These are phyloP conservation scores for Drosophila quinaria DNA, from an alignment of 2,888 invertebrate species.

Conservation along the genomic window DNA sequence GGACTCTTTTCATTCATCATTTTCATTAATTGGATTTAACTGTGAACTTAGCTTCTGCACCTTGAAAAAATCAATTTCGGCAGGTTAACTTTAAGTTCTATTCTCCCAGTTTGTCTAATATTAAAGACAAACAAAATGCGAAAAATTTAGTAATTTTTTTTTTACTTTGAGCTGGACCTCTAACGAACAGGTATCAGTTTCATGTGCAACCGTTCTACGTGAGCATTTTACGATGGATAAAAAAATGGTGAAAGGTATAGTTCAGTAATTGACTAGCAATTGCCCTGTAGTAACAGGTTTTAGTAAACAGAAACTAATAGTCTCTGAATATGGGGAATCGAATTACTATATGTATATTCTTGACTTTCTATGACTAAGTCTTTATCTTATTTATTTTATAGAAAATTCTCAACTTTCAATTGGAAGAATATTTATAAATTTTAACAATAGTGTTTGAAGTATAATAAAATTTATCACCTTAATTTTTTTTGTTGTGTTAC, in stretches of 20 bases:
- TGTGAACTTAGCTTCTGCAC: constrained; percentile 2
- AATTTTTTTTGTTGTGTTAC: not conserved
- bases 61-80: constrained; percentile 7
- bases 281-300: not conserved
- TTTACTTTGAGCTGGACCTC: not conserved
- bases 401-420: not conserved
- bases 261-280: constrained; percentile 4
- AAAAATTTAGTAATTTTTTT: constrained; percentile 20
- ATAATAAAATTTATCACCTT: not conserved
- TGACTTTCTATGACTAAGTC: not conserved
- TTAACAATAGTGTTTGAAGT: not conserved
- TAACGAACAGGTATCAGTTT: constrained; percentile 19
- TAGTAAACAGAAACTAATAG: not conserved
- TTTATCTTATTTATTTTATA: too few species aligned
- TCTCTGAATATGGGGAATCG: not conserved
- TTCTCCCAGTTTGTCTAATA: constrained; percentile 23
- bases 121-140: constrained; percentile 57
- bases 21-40: constrained; percentile 56
- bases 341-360: too few species aligned
- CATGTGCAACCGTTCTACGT: constrained; percentile 32
- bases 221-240: constrained; percentile 4
- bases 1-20: not conserved
- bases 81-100: constrained; percentile 4
- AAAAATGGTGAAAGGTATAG: not conserved
- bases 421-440: too few species aligned